Base-by-base conservation (phyloP, 2,888 invertebrate genomes). In the Polyommatus icarus region DNA sequence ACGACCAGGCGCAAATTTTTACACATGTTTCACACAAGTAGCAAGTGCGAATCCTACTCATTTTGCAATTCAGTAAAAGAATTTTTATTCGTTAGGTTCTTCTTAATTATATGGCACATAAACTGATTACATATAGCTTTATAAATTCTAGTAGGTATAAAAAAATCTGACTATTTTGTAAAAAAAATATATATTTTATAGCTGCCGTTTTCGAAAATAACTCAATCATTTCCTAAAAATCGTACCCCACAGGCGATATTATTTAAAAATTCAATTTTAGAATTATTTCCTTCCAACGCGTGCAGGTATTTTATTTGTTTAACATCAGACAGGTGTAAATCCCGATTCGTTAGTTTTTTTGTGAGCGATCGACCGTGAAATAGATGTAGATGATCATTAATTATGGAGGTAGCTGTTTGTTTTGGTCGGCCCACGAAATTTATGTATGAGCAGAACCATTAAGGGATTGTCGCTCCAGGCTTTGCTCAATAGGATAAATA, bases 351-450 rank as follows among this genome's bases (percentile, higher is more conserved):
- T 91, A 90, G 89, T 88, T 89, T 88, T 86, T 91, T 91, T 82
- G 81, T 84, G 85, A 85, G 83, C 86, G 86, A 86, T 84, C 86
- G 88, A 89, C 91, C 93, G 90, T 93, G 90, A 91, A 93, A 93
- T 91, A 90, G 90, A 90, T 87, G 87, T 87, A 88, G 88, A 87
- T 85, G 88, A 88, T 90, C 92, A 91, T 93, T 92, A 92, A 92
- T 93, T 86, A 84, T 82, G 79, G 85, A 85, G 86, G 84, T 85
- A 86, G 87, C 90, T 90, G 91, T 93, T 92, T 93, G 92, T 93
- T 92, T 92, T 90, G 89, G 90, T 91, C 87, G 90, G 89, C 84
- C 84, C 85, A 88, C 87, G 78, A 88, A 92, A 91, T 91, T 91
- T 92, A 91, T 91, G 89, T 92, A 90, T 89, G 88, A 89, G 89